A percentile compares a stretch with the other conserved stretches of the same genome.
phyloP scores from a whole-genome alignment of 2,888 invertebrate species.

The Cynaeus angustus region DNA sequence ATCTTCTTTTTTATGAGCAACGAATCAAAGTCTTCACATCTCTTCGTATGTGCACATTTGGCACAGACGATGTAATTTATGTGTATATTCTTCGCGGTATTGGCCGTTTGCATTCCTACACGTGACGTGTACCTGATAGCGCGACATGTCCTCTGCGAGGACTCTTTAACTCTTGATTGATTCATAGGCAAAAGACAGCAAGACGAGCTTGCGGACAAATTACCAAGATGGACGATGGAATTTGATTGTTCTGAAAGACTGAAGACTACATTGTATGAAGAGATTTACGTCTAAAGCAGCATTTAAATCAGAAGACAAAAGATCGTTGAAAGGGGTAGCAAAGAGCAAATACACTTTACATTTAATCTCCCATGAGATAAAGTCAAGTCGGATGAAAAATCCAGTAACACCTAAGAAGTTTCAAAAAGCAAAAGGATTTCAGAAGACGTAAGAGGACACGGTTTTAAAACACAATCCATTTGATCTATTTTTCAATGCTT shows the following conservation, averaged over 20 bases:
- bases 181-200: conserved; percentile 41
- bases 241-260: conserved; percentile 18
- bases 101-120: conserved; percentile 55
- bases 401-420: too few species aligned
- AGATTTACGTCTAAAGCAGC: neutral
- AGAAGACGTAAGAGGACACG: too few species aligned
- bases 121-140: conserved; percentile 58
- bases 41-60: conserved; percentile 26
- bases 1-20: conserved; percentile 28
- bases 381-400: too few species aligned
- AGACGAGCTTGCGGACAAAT: conserved; percentile 37
- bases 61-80: conserved; percentile 45
- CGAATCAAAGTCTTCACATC: conserved; percentile 1
- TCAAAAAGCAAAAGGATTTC: too few species aligned
- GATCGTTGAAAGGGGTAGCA: neutral
- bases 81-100: conserved; percentile 48
- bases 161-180: conserved; percentile 43
- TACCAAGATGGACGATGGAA: conserved; percentile 29
- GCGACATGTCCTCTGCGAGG: conserved; percentile 47
- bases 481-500: too few species aligned
- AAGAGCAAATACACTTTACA: too few species aligned
- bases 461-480: too few species aligned
- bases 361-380: too few species aligned
- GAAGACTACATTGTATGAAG: neutral
- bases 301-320: neutral